A percentile compares a stretch with the other conserved stretches of the same genome.
Evolutionary conservation across 1,140 invertebrate genomes (phyloP).

Genomic region (Lethocerus indicus): DNA sequence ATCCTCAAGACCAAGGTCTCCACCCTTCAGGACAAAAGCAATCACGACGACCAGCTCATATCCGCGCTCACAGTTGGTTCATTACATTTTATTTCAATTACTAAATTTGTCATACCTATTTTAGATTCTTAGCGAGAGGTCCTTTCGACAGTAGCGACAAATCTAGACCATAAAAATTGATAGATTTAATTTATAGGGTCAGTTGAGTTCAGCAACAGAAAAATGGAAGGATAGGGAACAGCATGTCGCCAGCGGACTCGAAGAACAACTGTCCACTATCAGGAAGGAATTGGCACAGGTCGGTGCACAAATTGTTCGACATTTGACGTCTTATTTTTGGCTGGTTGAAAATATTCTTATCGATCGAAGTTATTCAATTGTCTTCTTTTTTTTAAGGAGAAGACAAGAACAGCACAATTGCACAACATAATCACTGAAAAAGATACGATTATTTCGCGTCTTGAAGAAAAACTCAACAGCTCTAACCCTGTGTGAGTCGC

Average conservation of each 20-base stretch:
- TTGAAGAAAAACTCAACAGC: constrained; percentile 8
- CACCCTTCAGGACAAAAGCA: constrained; percentile 33
- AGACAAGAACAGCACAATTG: constrained; percentile 8
- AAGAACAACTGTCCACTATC: constrained; percentile 3
- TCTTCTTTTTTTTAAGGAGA: constrained; percentile 11
- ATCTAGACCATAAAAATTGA: too few relatives aligned
- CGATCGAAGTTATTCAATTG: too few relatives aligned
- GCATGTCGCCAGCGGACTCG: not conserved
- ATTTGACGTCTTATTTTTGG: not conserved
- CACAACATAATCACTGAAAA: constrained; percentile 8
- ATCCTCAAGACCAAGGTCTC: constrained; percentile 29
- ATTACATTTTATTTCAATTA: not conserved
- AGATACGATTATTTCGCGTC: constrained; percentile 7
- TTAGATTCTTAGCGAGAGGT: too few relatives aligned
- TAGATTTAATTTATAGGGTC: not conserved
- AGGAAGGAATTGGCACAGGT: constrained; percentile 7
- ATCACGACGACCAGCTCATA: constrained; percentile 35
- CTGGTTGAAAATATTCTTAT: not conserved
- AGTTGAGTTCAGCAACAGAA: constrained; percentile 1
- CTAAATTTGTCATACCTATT: not conserved
- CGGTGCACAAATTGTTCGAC: not conserved
- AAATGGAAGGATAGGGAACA: constrained; percentile 8
- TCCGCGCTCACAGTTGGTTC: constrained; percentile 25
- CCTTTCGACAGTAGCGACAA: too few relatives aligned
- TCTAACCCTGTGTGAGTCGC: too few relatives aligned